These are phyloP conservation scores for Heliconius charithonia DNA, from an alignment of 2,888 invertebrate species.

Conservation along the genomic window DNA sequence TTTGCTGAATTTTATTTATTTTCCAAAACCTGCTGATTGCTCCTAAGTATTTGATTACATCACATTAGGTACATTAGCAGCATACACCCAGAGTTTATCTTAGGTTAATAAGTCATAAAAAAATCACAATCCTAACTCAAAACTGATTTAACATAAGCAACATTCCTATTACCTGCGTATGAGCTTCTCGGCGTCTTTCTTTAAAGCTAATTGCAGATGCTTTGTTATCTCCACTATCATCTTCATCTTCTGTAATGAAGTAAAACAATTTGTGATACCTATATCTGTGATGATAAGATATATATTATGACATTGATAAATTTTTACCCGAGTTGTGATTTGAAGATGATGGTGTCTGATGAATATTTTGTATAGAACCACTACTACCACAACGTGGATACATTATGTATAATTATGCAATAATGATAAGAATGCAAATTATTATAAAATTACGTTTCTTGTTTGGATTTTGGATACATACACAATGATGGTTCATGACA, in stretches of 20 bases:
- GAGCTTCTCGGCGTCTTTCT: slow-evolving; percentile 96
- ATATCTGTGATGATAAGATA: slow-evolving; percentile 28
- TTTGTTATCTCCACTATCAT: slow-evolving; percentile 85
- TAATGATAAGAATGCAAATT: slow-evolving; percentile 10
- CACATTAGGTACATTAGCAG: neutral
- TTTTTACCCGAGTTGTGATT: slow-evolving; percentile 89
- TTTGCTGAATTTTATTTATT: too few species aligned
- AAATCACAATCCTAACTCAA: too few species aligned
- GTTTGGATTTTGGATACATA: neutral
- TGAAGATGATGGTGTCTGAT: slow-evolving; percentile 90
- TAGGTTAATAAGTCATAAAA: slow-evolving; percentile 7
- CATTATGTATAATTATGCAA: slow-evolving; percentile 55
- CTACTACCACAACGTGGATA: slow-evolving; percentile 90
- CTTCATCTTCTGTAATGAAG: slow-evolving; percentile 83
- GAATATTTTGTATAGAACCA: slow-evolving; percentile 89
- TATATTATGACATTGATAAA: neutral
- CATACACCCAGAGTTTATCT: neutral
- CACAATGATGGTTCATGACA: neutral
- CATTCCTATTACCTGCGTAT: slow-evolving; percentile 85
- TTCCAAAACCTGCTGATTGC: too few species aligned
- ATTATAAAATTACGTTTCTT: slow-evolving; percentile 3
- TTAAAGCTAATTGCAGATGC: slow-evolving; percentile 91
- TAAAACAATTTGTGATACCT: slow-evolving; percentile 27
- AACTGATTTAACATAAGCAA: neutral
- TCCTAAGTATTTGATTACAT: neutral